phyloP scores from a whole-genome alignment of 2,797 vertebrate species.

The Sebastes kiyomatsui region DNA sequence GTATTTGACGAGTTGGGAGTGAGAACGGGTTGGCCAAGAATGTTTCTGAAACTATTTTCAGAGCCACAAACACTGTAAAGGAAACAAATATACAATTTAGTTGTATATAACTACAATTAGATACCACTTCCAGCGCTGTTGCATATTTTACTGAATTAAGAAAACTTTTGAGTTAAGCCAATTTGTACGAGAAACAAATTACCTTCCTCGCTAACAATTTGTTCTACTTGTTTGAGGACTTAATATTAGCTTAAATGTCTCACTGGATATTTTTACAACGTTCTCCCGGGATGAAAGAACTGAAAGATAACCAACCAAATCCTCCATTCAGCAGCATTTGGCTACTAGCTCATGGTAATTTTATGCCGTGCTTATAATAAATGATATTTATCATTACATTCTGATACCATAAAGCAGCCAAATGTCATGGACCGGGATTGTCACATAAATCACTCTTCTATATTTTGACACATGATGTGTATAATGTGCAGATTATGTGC shows the following conservation, averaged over 20 bases:
- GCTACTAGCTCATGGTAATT: slow-evolving; percentile 79
- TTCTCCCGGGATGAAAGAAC: slow-evolving; percentile 43
- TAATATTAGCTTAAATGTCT: slow-evolving; percentile 35
- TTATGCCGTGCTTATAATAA: slow-evolving; percentile 61
- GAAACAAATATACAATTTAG: neutral
- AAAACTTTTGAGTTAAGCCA: neutral
- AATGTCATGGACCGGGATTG: slow-evolving; percentile 62
- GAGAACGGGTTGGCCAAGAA: neutral
- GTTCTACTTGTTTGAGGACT: neutral
- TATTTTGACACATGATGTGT: slow-evolving; percentile 76
- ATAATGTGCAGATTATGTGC: slow-evolving; percentile 73
- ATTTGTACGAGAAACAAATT: neutral
- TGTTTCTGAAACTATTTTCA: neutral
- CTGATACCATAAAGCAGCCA: slow-evolving; percentile 58
- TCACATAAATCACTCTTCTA: slow-evolving; percentile 66
- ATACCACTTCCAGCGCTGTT: neutral
- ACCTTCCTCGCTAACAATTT: neutral
- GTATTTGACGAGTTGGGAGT: accelerated
- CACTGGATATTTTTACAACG: slow-evolving; percentile 61
- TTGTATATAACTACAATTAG: neutral
- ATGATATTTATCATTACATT: slow-evolving; percentile 67
- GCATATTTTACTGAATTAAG: neutral
- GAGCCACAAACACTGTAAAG: neutral
- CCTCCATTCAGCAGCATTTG: slow-evolving; percentile 55
- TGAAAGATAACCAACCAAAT: slow-evolving; percentile 63